A percentile compares a stretch with the other conserved stretches of the same genome.
These are phyloP conservation scores for Vipera latastei DNA, from an alignment of 2,797 vertebrate species.

Conservation along the genomic window DNA sequence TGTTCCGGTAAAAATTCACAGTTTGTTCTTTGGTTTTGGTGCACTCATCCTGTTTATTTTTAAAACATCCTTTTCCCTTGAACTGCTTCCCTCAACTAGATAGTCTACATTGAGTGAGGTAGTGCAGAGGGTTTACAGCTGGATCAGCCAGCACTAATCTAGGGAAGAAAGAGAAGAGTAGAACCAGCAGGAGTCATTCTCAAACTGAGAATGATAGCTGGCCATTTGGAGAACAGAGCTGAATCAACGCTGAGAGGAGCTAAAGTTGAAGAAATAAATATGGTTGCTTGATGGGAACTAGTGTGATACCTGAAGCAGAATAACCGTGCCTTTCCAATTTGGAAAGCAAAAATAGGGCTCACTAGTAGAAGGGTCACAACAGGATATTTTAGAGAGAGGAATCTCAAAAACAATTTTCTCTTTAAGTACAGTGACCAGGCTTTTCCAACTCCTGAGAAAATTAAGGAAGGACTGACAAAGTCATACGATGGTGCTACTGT, in stretches of 20 bases:
- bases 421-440: background rate
- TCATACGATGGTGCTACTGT: background rate
- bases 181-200: background rate
- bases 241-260: background rate
- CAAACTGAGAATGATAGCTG: background rate
- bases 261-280: background rate
- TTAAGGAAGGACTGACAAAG: background rate
- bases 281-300: background rate
- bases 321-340: background rate
- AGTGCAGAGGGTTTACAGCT: background rate
- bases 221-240: background rate
- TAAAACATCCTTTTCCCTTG: too few relatives aligned
- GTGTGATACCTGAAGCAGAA: background rate
- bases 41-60: too few relatives aligned
- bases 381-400: background rate
- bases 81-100: background rate
- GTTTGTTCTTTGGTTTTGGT: too few relatives aligned
- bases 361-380: background rate
- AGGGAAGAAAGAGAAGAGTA: background rate
- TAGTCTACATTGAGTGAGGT: background rate
- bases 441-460: background rate
- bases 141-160: background rate
- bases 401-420: background rate
- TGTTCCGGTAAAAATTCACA: too few relatives aligned
- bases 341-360: background rate